Evolutionary conservation across 2,888 invertebrate genomes (phyloP).

Genomic region (Leptura quadrifasciata): DNA sequence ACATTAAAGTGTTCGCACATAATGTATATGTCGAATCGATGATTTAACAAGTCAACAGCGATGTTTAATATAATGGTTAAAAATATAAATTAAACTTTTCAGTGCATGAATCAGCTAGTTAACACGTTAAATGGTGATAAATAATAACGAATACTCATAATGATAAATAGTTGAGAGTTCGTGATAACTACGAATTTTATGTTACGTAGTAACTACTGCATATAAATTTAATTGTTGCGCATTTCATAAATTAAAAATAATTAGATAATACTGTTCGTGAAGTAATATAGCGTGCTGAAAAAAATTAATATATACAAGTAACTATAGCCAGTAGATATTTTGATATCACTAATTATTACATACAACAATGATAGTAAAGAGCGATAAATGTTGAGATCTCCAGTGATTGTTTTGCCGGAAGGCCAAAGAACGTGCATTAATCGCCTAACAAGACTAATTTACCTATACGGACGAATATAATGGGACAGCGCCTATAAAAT

Average conservation of each 20-base stretch:
- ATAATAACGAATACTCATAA: too few relatives aligned
- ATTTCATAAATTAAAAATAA: constrained; percentile 34
- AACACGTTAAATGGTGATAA: constrained; percentile 1
- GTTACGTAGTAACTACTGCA: constrained; percentile 36
- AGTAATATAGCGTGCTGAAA: constrained; percentile 38
- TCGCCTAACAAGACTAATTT: constrained; percentile 42
- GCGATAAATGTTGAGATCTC: constrained; percentile 45
- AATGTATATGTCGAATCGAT: too few relatives aligned
- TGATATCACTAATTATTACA: constrained; percentile 43
- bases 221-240: constrained; percentile 18
- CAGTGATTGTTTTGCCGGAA: constrained; percentile 42
- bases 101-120: background rate
- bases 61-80: too few relatives aligned
- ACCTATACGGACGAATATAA: constrained; percentile 32
- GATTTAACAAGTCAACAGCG: too few relatives aligned
- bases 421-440: constrained; percentile 25
- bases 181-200: constrained; percentile 25
- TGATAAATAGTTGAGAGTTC: constrained; percentile 27
- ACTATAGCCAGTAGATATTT: constrained; percentile 25
- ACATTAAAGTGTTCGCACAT: too few relatives aligned
- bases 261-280: constrained; percentile 36
- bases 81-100: background rate
- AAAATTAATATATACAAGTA: constrained; percentile 30
- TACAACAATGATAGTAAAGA: constrained; percentile 38
- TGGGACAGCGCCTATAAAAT: constrained; percentile 61